Evolutionary conservation across 2,888 invertebrate genomes (phyloP).

Genomic region (Periphyllus acericola): DNA sequence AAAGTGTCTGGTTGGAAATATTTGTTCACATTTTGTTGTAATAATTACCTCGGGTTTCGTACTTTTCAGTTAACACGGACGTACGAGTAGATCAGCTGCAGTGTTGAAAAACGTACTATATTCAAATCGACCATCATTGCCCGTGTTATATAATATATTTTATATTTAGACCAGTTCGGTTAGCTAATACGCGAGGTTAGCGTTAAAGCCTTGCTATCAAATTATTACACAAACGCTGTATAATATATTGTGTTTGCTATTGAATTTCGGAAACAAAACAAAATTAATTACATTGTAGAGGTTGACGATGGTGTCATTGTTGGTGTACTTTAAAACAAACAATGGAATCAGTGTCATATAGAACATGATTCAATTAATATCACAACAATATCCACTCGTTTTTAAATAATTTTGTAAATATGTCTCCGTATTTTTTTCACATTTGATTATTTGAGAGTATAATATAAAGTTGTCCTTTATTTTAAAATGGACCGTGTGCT

Average conservation of each 20-base stretch:
- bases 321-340: not conserved
- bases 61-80: not conserved
- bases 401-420: not conserved
- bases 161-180: not conserved
- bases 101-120: not conserved
- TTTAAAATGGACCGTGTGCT: not conserved
- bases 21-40: not conserved
- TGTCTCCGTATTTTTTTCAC: not conserved
- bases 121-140: not conserved
- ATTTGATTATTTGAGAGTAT: not conserved
- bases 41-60: no score
- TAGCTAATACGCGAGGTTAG: not conserved
- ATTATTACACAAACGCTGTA: not conserved
- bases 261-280: not conserved
- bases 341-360: not conserved
- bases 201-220: not conserved
- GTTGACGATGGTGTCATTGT: not conserved
- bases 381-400: not conserved
- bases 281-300: not conserved
- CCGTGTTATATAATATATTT: no score
- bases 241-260: not conserved
- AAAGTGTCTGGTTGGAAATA: not conserved
- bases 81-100: not conserved
- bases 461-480: not conserved
- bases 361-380: not conserved